Conservation (phyloP, 1,140 invertebrate species). For the Aphelenchoides besseyi region DNA sequence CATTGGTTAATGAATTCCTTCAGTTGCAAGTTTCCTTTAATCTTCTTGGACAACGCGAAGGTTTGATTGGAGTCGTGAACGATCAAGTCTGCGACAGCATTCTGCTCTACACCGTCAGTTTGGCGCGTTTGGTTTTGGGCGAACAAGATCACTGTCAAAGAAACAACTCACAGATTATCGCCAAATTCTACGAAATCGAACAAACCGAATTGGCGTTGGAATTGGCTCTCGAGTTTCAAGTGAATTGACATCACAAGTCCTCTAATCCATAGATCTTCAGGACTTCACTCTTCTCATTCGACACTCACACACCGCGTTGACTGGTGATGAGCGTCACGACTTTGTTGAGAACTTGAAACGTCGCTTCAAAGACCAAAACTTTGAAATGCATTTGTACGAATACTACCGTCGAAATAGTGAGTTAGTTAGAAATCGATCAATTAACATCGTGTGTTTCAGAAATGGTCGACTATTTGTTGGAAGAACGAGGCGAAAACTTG, state of each 20-base stretch:
- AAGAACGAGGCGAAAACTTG: conserved; percentile 28
- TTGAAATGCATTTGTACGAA: conserved; percentile 33
- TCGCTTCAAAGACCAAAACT: conserved; percentile 27
- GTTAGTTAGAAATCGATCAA: background rate
- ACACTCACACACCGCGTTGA: conserved; percentile 30
- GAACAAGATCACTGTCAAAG: conserved; percentile 34
- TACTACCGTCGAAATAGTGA: conserved; percentile 35
- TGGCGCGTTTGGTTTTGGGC: conserved; percentile 30
- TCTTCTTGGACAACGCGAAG: background rate
- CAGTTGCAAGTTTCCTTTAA: conserved; percentile 7
- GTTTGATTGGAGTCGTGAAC: background rate
- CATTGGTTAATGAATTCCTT: too few species aligned
- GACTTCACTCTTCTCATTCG: conserved; percentile 34
- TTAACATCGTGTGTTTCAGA: conserved; percentile 4
- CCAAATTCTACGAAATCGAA: conserved; percentile 30
- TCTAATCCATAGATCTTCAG: conserved; percentile 27
- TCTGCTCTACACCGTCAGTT: background rate
- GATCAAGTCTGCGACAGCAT: background rate
- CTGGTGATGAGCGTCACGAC: conserved; percentile 23
- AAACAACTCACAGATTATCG: conserved; percentile 40
- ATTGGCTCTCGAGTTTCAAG: conserved; percentile 34
- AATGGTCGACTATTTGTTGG: conserved; percentile 36
- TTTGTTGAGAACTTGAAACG: conserved; percentile 27
- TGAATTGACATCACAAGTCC: background rate
- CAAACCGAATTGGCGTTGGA: conserved; percentile 24